Conservation (phyloP, 2,113 vertebrate genomes). For the Mus spicilegus region DNA sequence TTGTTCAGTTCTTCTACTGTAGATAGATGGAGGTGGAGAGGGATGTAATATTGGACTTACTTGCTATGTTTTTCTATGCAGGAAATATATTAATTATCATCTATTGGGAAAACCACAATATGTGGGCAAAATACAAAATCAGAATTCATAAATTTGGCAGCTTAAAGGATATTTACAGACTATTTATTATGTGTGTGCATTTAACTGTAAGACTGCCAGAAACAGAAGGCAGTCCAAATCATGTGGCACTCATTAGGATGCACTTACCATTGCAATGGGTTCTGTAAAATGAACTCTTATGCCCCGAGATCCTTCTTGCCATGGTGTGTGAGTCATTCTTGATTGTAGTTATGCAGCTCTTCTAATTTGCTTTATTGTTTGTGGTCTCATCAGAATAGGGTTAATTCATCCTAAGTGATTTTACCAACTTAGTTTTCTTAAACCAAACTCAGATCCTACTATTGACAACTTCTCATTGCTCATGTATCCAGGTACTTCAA, state of each 20-base stretch:
- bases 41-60: constrained; percentile 1
- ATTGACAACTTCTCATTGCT: not conserved
- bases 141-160: not conserved
- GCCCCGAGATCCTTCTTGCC: not conserved
- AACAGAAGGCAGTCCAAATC: not conserved
- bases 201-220: not conserved
- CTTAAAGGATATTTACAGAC: constrained; percentile 16
- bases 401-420: constrained; percentile 24
- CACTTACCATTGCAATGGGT: not conserved
- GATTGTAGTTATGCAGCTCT: not conserved
- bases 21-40: not conserved
- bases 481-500: not conserved
- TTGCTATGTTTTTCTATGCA: constrained; percentile 31
- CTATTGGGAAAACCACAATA: constrained; percentile 27
- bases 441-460: not conserved
- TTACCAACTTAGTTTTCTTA: not conserved
- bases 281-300: not conserved
- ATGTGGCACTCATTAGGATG: constrained; percentile 11
- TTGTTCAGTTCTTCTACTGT: not conserved
- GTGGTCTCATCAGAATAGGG: not conserved
- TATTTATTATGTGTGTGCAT: not conserved
- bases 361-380: not conserved
- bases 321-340: not conserved
- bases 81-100: constrained; percentile 28
- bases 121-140: not conserved